Conservation (phyloP, 2,113 vertebrate species). For the Petromus typicus region DNA sequence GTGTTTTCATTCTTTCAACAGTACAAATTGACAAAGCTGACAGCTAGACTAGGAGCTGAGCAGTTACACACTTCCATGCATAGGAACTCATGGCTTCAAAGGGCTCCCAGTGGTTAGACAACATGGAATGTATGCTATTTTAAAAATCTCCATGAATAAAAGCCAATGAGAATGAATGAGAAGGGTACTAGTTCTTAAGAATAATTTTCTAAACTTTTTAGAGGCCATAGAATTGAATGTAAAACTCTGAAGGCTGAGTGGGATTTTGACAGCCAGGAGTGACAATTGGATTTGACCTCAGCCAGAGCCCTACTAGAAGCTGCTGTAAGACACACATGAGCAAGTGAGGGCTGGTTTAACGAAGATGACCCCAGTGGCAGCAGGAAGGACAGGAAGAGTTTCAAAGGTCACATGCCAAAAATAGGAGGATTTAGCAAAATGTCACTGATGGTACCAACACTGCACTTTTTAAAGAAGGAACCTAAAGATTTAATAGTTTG, state of each 20-base stretch:
- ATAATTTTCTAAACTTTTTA: background rate
- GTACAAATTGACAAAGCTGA: background rate
- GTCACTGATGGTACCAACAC: background rate
- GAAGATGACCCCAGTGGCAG: background rate
- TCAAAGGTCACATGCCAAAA: slow-evolving; percentile 32
- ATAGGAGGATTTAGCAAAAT: slow-evolving; percentile 25
- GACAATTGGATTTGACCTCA: background rate
- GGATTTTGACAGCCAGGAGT: slow-evolving; percentile 25
- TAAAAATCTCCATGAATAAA: background rate
- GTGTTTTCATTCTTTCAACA: background rate
- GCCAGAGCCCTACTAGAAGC: background rate
- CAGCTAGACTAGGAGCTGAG: background rate
- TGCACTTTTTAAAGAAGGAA: background rate
- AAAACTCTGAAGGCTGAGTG: slow-evolving; percentile 25
- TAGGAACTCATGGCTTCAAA: background rate
- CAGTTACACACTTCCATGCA: background rate
- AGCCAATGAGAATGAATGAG: background rate
- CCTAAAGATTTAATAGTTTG: background rate
- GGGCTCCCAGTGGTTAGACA: background rate
- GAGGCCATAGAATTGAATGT: background rate
- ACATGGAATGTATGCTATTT: background rate
- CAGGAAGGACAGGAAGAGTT: background rate
- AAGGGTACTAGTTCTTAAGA: background rate
- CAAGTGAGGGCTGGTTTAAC: background rate
- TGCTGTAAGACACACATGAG: background rate